Base-by-base conservation (phyloP, 1,140 invertebrate species). In the Reticulitermes speratus region DNA sequence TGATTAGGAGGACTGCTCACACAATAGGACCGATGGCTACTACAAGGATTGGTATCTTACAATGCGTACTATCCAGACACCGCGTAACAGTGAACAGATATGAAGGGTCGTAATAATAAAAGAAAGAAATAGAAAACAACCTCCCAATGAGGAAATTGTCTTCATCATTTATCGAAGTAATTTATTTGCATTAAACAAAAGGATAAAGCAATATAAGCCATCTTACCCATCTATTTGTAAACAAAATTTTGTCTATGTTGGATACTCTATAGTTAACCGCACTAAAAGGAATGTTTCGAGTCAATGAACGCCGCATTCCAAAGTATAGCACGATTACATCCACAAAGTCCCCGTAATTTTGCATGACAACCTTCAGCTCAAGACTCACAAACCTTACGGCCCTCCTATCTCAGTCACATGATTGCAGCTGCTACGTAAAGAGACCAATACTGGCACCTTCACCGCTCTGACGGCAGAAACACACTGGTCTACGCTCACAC, bases 131-230 rank as follows among this genome's bases (percentile, higher is more conserved):
- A 25, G 7, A 75, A 75, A 75, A n/a, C 25, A 30, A n/a, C 25
- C 65, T 75, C 7, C 25, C 65, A 75, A n/a, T 75, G 65, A 75
- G 65, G n/a, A 75, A 75, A 30, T n/a, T 75, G 25, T 25, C 25
- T 30, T 30, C n/a, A 30, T 75, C 65, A 75, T 75, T 75, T 30
- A 75, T 30, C 7, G n/a, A n/a, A 75, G 65, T 30, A 75, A 75
- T 30, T 75, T 75, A 75, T 30, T 75, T 75, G 65, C 65, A 75
- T 75, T 75, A 75, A 30, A 75, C 65, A 75, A 75, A 75, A 75
- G 25, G 65, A 9, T 30, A 25, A 30, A 75, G 52, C 14, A 55
- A 8, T 30, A 30, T 25, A 75, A 30, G 25, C 25, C n/a, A 30
- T n/a, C 25, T 25, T 30, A 75, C 25, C 25, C n/a, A 75, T 6